A percentile compares a stretch with the other conserved stretches of the same genome.
Conservation (phyloP, 2,797 vertebrate genomes). For the Bradypodion ventrale region DNA sequence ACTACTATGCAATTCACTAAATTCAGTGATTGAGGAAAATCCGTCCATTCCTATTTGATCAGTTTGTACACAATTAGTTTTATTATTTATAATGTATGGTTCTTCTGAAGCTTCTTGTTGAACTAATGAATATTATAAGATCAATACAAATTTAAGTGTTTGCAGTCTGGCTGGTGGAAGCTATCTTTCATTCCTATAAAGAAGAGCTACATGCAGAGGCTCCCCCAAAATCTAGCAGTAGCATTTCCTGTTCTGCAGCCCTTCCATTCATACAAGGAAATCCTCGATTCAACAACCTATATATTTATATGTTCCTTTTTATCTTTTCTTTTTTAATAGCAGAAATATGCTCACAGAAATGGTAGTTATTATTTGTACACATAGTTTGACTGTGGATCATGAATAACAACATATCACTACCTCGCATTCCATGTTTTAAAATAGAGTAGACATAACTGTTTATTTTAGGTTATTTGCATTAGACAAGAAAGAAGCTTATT, state of each 20-base stretch:
- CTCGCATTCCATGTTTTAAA: slow-evolving; percentile 5
- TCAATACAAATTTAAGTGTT: neutral
- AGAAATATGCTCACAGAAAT: neutral
- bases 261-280: neutral
- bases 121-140: neutral
- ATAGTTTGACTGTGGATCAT: neutral
- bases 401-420: neutral
- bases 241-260: neutral
- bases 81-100: neutral
- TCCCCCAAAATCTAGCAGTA: neutral
- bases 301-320: neutral
- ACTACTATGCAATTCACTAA: neutral
- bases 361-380: neutral
- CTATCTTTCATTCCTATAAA: neutral
- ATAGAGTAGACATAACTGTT: neutral
- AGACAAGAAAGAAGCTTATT: neutral
- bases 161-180: neutral
- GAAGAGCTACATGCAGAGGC: neutral
- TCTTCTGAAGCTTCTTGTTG: neutral
- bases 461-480: neutral
- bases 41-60: neutral
- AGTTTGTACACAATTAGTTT: neutral
- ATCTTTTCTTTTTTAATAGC: neutral
- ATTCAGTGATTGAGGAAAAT: neutral
- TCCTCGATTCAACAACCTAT: neutral